Conservation (phyloP, 2,113 vertebrate species). For the Phylloscopus trochiloides region DNA sequence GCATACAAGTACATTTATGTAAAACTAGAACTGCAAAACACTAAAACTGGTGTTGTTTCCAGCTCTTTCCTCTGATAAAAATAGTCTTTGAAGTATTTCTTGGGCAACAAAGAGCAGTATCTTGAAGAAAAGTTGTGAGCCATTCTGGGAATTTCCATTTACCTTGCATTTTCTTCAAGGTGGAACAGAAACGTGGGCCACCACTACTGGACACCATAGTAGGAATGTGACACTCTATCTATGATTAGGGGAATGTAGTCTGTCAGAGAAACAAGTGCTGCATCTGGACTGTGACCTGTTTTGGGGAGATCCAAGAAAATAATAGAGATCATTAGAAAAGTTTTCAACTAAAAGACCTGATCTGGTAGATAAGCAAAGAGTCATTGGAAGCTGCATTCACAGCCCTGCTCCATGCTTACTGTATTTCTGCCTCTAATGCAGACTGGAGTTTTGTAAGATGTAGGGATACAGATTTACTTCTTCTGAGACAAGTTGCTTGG, state of each 20-base stretch:
- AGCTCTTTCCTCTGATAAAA: background rate
- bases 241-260: background rate
- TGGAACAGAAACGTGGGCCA: background rate
- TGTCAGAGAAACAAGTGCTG: background rate
- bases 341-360: background rate
- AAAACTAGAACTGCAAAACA: background rate
- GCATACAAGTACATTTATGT: rapidly evolving
- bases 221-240: background rate
- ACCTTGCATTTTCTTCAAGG: background rate
- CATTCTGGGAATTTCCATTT: background rate
- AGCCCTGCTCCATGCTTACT: background rate
- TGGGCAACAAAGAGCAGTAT: background rate
- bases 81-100: background rate
- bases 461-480: background rate
- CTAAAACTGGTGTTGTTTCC: background rate
- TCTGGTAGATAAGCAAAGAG: background rate
- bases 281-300: background rate
- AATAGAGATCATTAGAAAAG: background rate
- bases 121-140: background rate
- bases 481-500: background rate
- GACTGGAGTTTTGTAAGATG: background rate
- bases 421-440: background rate
- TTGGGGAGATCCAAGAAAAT: background rate
- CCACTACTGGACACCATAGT: background rate
- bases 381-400: background rate